Percentiles rank a stretch among this genome's conserved stretches.
Evolutionary conservation across 2,888 invertebrate genomes (phyloP).

Genomic region (Metallyticus violacea): DNA sequence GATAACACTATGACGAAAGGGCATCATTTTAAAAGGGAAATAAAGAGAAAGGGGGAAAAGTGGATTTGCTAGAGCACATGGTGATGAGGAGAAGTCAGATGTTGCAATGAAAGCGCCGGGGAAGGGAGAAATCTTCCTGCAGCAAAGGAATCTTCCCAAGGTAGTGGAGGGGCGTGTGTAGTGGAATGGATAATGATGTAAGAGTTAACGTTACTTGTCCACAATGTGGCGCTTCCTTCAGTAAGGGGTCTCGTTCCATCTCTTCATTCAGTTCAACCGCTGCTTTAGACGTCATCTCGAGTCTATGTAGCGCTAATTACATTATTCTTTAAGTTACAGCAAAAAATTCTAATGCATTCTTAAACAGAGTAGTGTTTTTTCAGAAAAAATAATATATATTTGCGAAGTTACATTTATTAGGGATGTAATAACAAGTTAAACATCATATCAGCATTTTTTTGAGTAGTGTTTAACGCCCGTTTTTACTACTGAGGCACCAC

Average conservation of each 20-base stretch:
- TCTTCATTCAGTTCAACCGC: not conserved
- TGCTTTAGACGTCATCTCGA: not conserved
- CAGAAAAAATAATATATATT: no score
- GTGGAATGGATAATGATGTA: not conserved
- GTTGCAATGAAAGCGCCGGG: not conserved
- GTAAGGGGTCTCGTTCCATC: not conserved
- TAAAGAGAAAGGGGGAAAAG: not conserved
- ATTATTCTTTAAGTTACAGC: no score
- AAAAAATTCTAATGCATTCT: no score
- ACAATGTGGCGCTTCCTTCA: not conserved
- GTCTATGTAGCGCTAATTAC: not conserved
- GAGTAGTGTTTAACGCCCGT: no score
- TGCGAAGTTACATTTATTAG: no score
- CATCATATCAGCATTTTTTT: no score
- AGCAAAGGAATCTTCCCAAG: not conserved
- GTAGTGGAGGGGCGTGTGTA: not conserved
- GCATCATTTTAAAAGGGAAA: not conserved
- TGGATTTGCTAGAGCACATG: not conserved
- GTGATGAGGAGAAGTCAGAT: not conserved
- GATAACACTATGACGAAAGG: not conserved
- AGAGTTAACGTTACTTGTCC: not conserved
- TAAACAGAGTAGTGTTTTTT: no score
- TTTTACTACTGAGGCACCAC: no score
- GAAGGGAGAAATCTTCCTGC: no score
- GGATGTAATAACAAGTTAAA: no score